Percentiles rank a stretch among this genome's conserved stretches.
Conservation (phyloP, 1,140 invertebrate species). For the Brachystomella parvula region DNA sequence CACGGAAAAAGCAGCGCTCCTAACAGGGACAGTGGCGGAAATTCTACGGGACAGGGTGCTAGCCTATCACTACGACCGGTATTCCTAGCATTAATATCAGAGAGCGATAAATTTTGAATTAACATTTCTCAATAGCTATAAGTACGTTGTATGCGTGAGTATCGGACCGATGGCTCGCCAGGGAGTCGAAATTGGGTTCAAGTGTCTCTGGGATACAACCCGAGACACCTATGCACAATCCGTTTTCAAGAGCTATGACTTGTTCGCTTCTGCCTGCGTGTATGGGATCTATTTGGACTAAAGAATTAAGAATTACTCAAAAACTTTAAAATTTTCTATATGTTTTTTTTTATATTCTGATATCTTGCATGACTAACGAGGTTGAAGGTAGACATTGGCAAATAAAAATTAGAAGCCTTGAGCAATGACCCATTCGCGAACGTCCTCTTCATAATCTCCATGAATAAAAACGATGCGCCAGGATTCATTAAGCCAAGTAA, state of each 20-base stretch:
- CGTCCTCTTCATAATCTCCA: constrained; percentile 61
- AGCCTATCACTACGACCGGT: not conserved
- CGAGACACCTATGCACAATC: not conserved
- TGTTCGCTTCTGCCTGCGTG: constrained; percentile 4
- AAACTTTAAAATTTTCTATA: too few species aligned
- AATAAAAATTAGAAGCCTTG: constrained; percentile 46
- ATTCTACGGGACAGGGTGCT: not conserved
- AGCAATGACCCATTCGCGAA: constrained; percentile 60
- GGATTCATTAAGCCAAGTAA: constrained; percentile 69
- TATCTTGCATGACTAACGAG: too few species aligned
- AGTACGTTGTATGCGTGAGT: not conserved
- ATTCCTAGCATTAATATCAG: not conserved
- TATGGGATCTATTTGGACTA: constrained; percentile 1
- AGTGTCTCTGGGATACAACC: not conserved
- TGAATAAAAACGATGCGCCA: constrained; percentile 60
- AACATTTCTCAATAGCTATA: not conserved
- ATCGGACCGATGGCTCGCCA: not conserved
- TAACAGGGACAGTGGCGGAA: not conserved
- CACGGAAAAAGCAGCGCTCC: not conserved
- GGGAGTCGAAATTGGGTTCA: not conserved
- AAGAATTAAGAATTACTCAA: not conserved
- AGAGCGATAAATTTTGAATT: not conserved
- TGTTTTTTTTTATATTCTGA: not conserved
- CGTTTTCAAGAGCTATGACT: not conserved
- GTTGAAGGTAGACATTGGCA: too few species aligned